phyloP scores from a whole-genome alignment of 2,797 vertebrate genomes.

The Propithecus perrieri region DNA sequence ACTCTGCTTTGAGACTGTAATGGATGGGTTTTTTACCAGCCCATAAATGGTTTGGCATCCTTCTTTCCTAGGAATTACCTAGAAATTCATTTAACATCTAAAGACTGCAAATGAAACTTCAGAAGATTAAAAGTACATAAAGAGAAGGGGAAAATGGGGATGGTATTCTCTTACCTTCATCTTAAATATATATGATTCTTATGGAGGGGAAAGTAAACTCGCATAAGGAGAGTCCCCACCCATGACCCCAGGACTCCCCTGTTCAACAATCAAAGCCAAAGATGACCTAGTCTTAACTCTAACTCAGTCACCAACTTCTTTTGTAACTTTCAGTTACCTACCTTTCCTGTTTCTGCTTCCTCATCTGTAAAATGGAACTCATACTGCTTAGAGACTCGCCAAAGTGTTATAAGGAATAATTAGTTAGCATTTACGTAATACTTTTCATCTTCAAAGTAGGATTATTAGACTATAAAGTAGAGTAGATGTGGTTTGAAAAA shows the following conservation, averaged over 20 bases:
- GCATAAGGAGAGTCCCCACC: neutral
- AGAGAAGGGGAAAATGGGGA: neutral
- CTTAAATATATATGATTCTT: neutral
- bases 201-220: neutral
- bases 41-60: conserved; percentile 66
- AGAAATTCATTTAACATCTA: conserved; percentile 74
- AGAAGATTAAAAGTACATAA: neutral
- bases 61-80: conserved; percentile 74
- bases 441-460: conserved; percentile 78
- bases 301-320: neutral
- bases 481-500: conserved; percentile 70
- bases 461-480: conserved; percentile 71
- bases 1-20: conserved; percentile 50
- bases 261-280: neutral
- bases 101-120: conserved; percentile 61
- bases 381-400: neutral
- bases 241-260: too few relatives aligned
- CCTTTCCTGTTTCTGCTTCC: conserved; percentile 40
- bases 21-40: conserved; percentile 64
- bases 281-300: neutral
- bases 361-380: conserved; percentile 72
- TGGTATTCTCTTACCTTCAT: neutral
- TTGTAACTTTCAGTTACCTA: neutral
- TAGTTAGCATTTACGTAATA: conserved; percentile 62
- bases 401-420: conserved; percentile 56